Conservation (phyloP, 2,113 vertebrate genomes). For the Arenaria interpres region DNA sequence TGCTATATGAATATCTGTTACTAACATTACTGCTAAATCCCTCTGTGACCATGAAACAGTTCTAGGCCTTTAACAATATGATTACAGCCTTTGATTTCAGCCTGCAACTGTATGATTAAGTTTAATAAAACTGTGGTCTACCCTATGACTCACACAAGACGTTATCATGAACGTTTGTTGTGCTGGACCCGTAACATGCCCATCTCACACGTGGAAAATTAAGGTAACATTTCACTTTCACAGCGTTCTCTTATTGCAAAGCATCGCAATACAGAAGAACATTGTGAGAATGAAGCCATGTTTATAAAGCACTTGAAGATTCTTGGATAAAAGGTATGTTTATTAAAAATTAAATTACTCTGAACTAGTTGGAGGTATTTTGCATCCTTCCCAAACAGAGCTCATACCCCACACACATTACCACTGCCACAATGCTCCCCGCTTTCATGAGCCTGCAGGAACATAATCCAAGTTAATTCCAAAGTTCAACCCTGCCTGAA, state of each 20-base stretch:
- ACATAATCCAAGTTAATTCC: not conserved
- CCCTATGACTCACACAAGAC: not conserved
- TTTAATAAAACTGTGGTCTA: not conserved
- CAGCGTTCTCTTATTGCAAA: not conserved
- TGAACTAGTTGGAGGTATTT: not conserved
- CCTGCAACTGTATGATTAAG: not conserved
- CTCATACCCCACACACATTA: not conserved
- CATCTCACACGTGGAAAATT: not conserved
- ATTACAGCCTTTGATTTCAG: not conserved
- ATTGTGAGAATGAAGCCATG: not conserved
- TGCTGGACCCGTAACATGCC: not conserved
- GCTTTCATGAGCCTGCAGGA: not conserved
- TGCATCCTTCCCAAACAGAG: not conserved
- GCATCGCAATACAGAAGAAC: not conserved
- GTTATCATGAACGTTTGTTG: not conserved
- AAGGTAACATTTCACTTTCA: not conserved
- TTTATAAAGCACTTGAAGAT: not conserved
- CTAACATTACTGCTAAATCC: not conserved
- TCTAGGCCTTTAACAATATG: not conserved
- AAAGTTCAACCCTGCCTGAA: not conserved
- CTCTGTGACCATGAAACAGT: not conserved
- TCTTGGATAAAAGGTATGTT: not conserved
- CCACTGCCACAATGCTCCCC: accelerated
- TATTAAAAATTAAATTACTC: not conserved
- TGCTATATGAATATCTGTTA: not conserved